Base-by-base conservation (phyloP, 2,888 invertebrate species). In the Dryococelus australis region DNA sequence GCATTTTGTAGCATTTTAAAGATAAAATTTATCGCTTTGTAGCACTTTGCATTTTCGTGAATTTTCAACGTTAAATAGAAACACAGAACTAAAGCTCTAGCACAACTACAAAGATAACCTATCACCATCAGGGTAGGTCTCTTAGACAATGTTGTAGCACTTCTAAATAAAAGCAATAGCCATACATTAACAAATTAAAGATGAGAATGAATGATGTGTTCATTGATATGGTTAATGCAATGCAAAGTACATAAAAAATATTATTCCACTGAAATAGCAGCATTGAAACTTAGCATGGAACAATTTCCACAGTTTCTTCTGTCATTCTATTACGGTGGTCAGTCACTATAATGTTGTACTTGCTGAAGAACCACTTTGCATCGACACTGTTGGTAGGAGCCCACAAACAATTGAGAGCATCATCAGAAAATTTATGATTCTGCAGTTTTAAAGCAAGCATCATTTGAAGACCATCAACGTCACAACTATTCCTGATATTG, bases 221-320 rank as follows among this genome's bases (percentile, higher is more conserved):
- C 65, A 65, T 65, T 8, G 65, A 5, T 16, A 20, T 65, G 47
- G 47, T n/a, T n/a, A n/a, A 65, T 8, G 8, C 16, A 16, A 65
- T 65, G 65, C 16, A 65, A 24, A 65, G 65, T 65, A 6, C 65
- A 65, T 16, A 65, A 65, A 65, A 12, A 65, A 65, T 65, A 16
- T 65, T 65, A 65, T 65, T 65, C 65, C 65, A 65, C 65, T 65
- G 65, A 65, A 65, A 65, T 65, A 65, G 10, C 65, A 65, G 65
- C 65, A 20, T 65, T 65, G 65, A 65, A 65, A 65, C 65, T 65
- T 20, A 65, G 65, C 65, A 65, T 65, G 65, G 65, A 65, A 65
- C 65, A 65, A 65, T 65, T 65, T 65, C 65, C 20, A 65, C 65
- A 65, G 65, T 65, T 65, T 65, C 65, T 65, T 65, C 24, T 65